Evolutionary conservation across 1,140 invertebrate genomes (phyloP).

Genomic region (Vollenhovia emeryi): DNA sequence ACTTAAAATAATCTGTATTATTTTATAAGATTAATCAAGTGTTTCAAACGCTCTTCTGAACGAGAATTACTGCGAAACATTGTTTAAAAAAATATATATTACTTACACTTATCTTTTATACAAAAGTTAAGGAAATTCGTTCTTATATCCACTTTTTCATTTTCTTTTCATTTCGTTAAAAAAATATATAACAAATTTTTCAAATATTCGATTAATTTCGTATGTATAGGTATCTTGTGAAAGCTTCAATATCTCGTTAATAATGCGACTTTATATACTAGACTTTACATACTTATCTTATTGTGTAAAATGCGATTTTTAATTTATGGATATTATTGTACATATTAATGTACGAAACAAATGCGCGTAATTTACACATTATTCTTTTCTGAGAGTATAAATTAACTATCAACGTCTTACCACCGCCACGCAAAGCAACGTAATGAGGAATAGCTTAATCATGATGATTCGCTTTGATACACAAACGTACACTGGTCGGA

Average conservation of each 20-base stretch:
- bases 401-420: constrained; percentile 12
- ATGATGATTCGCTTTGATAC: background rate
- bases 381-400: background rate
- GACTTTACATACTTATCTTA: too few species aligned
- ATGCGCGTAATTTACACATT: background rate
- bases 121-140: background rate
- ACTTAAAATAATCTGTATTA: background rate
- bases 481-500: background rate
- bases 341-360: background rate
- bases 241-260: background rate
- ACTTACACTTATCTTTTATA: background rate
- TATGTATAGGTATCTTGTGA: background rate
- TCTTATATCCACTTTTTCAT: background rate
- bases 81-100: background rate
- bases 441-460: constrained; percentile 21
- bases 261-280: background rate
- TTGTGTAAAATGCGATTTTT: background rate
- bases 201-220: background rate
- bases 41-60: background rate
- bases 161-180: background rate
- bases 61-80: background rate
- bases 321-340: background rate
- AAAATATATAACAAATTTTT: background rate
- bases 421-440: constrained; percentile 20
- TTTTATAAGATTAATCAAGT: background rate